Conservation (phyloP, 2,888 invertebrate genomes). For the Oscheius sp. region DNA sequence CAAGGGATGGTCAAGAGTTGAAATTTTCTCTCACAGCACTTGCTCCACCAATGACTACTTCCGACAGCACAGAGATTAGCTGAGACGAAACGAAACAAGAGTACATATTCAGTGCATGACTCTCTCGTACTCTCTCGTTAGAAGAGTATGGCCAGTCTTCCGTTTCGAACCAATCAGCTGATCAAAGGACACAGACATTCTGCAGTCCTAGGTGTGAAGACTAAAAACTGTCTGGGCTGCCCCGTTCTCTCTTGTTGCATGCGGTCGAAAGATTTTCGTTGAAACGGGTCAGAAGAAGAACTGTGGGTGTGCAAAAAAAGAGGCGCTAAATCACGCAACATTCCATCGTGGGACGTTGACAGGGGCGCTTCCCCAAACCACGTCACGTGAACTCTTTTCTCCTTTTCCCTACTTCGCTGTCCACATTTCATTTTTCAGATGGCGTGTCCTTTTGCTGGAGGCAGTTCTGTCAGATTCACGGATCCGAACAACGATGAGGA, state of each 20-base stretch:
- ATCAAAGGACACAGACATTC: too few species aligned
- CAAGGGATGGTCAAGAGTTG: too few species aligned
- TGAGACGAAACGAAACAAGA: too few species aligned
- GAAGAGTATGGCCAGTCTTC: too few species aligned
- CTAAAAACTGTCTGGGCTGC: too few species aligned
- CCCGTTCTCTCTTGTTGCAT: neutral
- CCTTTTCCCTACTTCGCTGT: neutral
- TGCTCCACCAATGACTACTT: too few species aligned
- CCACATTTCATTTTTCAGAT: conserved; percentile 20
- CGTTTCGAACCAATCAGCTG: too few species aligned
- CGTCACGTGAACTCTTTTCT: neutral
- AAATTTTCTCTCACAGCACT: too few species aligned
- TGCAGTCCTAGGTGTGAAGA: too few species aligned
- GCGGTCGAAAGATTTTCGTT: conserved; percentile 5
- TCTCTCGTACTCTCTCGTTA: too few species aligned
- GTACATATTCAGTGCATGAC: too few species aligned
- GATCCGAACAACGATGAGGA: conserved; percentile 48
- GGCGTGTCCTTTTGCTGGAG: conserved; percentile 52
- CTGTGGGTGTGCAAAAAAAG: neutral
- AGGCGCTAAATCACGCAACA: neutral
- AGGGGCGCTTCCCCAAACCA: neutral
- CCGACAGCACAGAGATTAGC: too few species aligned
- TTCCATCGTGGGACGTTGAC: neutral
- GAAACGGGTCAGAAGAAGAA: neutral
- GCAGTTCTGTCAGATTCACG: conserved; percentile 40